Conservation (phyloP, 2,888 invertebrate genomes). For the Volucella inanis region DNA sequence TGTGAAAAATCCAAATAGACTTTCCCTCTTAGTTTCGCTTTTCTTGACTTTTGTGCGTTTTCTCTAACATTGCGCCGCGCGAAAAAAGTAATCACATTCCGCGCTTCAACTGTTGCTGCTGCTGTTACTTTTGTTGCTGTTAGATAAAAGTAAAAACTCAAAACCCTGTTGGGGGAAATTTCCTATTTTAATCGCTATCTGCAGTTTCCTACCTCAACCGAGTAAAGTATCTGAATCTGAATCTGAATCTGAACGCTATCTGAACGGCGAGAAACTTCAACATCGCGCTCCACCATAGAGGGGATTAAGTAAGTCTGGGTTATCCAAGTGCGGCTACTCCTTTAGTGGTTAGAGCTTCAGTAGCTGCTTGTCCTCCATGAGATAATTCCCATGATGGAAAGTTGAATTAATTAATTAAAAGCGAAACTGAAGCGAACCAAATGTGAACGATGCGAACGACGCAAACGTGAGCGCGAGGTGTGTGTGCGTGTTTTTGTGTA, state of each 20-base stretch:
- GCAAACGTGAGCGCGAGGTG: slow-evolving; percentile 11
- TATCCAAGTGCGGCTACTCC: slow-evolving; percentile 67
- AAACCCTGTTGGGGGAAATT: slow-evolving; percentile 44
- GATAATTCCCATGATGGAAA: slow-evolving; percentile 74
- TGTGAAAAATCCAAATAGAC: slow-evolving; percentile 67
- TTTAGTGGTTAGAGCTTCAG: slow-evolving; percentile 41
- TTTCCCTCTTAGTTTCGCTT: slow-evolving; percentile 74
- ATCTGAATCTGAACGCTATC: too few species aligned
- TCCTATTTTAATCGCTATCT: slow-evolving; percentile 56
- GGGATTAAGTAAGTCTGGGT: slow-evolving; percentile 73
- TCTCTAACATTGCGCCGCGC: slow-evolving; percentile 50
- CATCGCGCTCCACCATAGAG: slow-evolving; percentile 22
- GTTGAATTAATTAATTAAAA: slow-evolving; percentile 75
- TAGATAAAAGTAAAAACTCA: slow-evolving; percentile 45
- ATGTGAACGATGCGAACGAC: too few species aligned
- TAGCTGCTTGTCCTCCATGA: slow-evolving; percentile 42
- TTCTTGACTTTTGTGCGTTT: slow-evolving; percentile 64
- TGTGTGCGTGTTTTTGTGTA: slow-evolving; percentile 66
- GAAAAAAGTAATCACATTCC: slow-evolving; percentile 38
- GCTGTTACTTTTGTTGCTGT: not conserved
- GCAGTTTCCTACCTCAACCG: slow-evolving; percentile 35
- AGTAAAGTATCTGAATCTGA: too few species aligned
- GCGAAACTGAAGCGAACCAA: slow-evolving; percentile 58
- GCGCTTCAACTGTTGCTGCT: slow-evolving; percentile 29
- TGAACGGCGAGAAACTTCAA: not conserved